Base-by-base conservation (phyloP, 1,140 invertebrate species). In the Anastrepha obliqua region DNA sequence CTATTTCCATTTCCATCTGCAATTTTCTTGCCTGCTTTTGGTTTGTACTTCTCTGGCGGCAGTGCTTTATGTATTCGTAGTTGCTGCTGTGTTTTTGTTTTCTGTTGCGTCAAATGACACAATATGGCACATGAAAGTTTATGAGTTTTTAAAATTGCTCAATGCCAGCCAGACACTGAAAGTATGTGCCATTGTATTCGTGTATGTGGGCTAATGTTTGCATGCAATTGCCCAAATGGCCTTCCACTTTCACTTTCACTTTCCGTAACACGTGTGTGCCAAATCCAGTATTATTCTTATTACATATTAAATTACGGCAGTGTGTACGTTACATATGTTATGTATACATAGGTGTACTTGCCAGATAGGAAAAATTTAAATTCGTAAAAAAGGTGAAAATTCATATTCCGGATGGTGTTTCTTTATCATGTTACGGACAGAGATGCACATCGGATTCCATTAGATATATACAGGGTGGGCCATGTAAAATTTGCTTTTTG, bases 121-220 rank as follows among this genome's bases (percentile, higher is more conserved):
- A 65, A 65, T 65, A 65, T 65, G 64, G 64, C 64, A 20, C 64
- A 67, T 67, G 39, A 67, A 67, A 39, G 64, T 67, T 67, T 67
- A 67, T 67, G 29, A 67, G 64, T 67, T 67, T 55, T 42, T 67
- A 67, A 42, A 67, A 67, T 67, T 67, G 64, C 64, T 42, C 64
- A 67, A 67, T 67, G 64, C 64, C 64, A 67, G 64, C 64, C 64
- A 67, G 64, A 67, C 64, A 9, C 20, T 65, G 64, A 6, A 9
- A 20, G 64, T 65, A 29, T 8, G 64, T 29, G 64, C 9, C 4
- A 11, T 5, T 62, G 20, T 8, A 0, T 3, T 4, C 5, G n/a
- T 64, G 17, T 65, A 8, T 65, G 20, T 39, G 6, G 15, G 15
- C 2, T 15, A 29, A 29, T 29, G 9, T 65, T 65, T 29, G 20